A percentile compares a stretch with the other conserved stretches of the same genome.
phyloP scores from a whole-genome alignment of 2,797 vertebrate genomes.

The Gymnopithys bicolor region DNA sequence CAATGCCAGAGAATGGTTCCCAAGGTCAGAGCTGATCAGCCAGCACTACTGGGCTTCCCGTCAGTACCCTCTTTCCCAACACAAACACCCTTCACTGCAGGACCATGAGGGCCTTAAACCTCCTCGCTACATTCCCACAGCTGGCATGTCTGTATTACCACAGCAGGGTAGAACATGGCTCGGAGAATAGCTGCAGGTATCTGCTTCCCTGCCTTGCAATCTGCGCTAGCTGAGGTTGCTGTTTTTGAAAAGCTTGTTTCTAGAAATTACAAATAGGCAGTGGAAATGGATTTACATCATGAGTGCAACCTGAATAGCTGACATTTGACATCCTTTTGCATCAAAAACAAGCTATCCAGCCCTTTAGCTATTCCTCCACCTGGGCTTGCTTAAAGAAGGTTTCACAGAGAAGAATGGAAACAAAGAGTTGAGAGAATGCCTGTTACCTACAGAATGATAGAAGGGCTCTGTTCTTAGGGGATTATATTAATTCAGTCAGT shows the following conservation, averaged over 20 bases:
- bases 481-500: background rate
- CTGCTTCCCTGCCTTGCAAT: background rate
- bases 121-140: fast-evolving
- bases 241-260: background rate
- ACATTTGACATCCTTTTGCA: background rate
- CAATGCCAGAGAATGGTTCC: background rate
- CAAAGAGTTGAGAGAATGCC: background rate
- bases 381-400: background rate
- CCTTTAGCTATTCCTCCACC: background rate
- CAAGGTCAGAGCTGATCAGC: background rate
- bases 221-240: background rate
- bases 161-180: background rate
- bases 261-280: background rate
- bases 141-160: background rate
- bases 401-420: background rate
- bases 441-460: background rate
- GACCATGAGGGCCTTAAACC: background rate
- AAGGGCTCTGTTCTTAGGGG: background rate
- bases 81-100: background rate
- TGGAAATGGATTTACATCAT: background rate
- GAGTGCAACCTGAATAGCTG: background rate
- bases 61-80: background rate
- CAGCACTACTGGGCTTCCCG: fast-evolving
- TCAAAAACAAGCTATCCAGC: background rate
- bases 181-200: background rate